Conservation (phyloP, 2,113 vertebrate species). For the Orcinus orca region DNA sequence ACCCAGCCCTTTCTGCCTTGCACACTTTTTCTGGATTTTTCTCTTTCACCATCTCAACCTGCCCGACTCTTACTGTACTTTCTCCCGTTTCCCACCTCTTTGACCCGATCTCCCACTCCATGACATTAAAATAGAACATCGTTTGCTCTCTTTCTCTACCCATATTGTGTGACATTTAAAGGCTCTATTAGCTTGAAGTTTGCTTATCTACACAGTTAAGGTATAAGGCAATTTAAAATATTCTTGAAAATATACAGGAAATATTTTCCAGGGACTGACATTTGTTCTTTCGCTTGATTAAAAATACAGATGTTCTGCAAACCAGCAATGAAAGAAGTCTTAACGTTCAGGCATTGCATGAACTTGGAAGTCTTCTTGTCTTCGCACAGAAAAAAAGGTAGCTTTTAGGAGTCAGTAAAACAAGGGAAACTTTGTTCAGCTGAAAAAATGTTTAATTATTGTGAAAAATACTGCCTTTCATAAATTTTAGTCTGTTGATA, state of each 20-base stretch:
- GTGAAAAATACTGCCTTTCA: not conserved
- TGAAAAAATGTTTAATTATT: not conserved
- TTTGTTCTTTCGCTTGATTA: conserved; percentile 60
- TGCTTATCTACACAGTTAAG: conserved; percentile 29
- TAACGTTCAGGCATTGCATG: conserved; percentile 89
- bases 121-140: not conserved
- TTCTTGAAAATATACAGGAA: conserved; percentile 48
- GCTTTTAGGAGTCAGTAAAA: not conserved
- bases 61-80: not conserved
- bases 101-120: not conserved
- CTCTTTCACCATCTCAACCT: not conserved
- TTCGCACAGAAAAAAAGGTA: conserved; percentile 91
- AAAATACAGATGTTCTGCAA: conserved; percentile 89
- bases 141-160: not conserved
- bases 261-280: conserved; percentile 55
- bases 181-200: conserved; percentile 9
- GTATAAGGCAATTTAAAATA: conserved; percentile 43
- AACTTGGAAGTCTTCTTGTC: conserved; percentile 92
- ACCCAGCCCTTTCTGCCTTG: not conserved
- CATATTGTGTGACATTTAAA: conserved; percentile 6
- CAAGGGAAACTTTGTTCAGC: not conserved
- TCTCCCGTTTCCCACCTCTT: not conserved
- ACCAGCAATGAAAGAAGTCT: conserved; percentile 85
- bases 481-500: conserved; percentile 28
- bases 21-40: not conserved